A percentile compares a stretch with the other conserved stretches of the same genome.
Evolutionary conservation across 2,888 invertebrate genomes (phyloP).

Genomic region (Teleogryllus oceanicus): DNA sequence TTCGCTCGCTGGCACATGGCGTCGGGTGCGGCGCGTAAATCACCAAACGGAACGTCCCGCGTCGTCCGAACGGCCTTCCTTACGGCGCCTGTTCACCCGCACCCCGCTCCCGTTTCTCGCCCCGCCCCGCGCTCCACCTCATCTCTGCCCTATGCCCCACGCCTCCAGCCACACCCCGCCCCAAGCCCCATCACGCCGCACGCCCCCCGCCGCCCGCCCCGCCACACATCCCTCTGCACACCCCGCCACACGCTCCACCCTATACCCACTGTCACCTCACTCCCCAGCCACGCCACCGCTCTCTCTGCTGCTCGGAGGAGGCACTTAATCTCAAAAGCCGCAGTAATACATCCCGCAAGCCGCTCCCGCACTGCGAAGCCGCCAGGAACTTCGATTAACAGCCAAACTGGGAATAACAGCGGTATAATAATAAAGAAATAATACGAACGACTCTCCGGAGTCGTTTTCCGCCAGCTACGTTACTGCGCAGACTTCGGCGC

Average conservation of each 20-base stretch:
- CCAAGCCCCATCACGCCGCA: too few relatives aligned
- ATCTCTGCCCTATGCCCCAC: too few relatives aligned
- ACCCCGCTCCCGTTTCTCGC: background rate
- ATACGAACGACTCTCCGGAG: background rate
- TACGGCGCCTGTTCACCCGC: background rate
- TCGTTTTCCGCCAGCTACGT: background rate
- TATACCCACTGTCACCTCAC: too few relatives aligned
- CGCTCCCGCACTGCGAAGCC: background rate
- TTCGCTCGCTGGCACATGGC: background rate
- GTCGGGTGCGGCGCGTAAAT: background rate
- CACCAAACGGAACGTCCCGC: background rate
- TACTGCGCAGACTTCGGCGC: too few relatives aligned
- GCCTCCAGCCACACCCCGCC: too few relatives aligned
- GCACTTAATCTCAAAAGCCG: background rate
- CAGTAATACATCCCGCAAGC: constrained; percentile 1
- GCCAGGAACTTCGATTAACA: background rate
- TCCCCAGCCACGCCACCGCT: background rate
- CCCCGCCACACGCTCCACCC: background rate
- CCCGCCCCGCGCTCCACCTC: too few relatives aligned
- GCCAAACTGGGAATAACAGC: background rate
- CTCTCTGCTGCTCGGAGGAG: background rate
- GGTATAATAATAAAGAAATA: constrained; percentile 1
- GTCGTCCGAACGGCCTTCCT: background rate
- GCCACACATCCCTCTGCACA: too few relatives aligned
- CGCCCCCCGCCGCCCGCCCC: too few relatives aligned